Percentiles rank a stretch among this genome's conserved stretches.
phyloP scores from a whole-genome alignment of 1,140 invertebrate species.

The Panulirus ornatus region DNA sequence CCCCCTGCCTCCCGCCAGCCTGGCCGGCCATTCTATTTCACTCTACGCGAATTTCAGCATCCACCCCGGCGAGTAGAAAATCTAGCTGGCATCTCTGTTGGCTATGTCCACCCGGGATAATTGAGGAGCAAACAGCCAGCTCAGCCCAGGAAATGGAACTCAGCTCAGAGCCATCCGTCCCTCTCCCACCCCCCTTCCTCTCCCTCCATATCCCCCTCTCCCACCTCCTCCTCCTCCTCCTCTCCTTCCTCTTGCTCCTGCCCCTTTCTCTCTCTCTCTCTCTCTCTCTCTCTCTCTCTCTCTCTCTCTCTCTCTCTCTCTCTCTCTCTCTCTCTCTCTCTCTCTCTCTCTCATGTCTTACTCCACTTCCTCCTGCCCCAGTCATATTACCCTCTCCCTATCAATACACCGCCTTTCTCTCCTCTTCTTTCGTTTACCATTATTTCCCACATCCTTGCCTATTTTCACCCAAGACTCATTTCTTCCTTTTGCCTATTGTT shows the following conservation, averaged over 20 bases:
- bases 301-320: neutral
- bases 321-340: conserved; percentile 2
- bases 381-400: neutral
- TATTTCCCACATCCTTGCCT: neutral
- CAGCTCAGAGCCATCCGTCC: conserved; percentile 38
- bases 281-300: neutral
- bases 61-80: conserved; percentile 37
- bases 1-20: neutral
- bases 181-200: neutral
- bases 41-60: conserved; percentile 41
- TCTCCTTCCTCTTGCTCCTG: neutral
- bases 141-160: conserved; percentile 47
- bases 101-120: conserved; percentile 46
- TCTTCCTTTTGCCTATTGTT: too few relatives aligned
- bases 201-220: neutral
- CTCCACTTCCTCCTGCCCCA: neutral
- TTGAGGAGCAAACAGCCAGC: conserved; percentile 47
- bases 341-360: neutral
- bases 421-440: neutral
- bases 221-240: neutral
- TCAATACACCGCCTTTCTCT: neutral
- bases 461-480: neutral
- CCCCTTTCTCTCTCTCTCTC: neutral
- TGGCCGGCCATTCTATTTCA: neutral
- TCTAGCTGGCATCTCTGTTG: conserved; percentile 42